Percentiles rank a stretch among this genome's conserved stretches.
Conservation (phyloP, 2,888 invertebrate genomes). For the Epinotia demarniana region DNA sequence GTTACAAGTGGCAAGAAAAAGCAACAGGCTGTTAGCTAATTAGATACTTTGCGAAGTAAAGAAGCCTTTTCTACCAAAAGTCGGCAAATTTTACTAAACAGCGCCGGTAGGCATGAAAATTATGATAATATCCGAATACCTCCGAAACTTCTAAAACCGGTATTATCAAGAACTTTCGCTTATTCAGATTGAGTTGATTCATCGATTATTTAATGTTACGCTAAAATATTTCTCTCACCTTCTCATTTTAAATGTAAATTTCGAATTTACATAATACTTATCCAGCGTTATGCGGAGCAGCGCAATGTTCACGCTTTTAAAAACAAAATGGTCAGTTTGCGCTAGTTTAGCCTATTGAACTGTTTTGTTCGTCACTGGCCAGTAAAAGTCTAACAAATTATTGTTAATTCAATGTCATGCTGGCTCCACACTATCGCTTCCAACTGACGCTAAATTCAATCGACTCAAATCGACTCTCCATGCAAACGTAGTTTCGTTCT, state of each 20-base stretch:
- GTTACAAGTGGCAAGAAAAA: background rate
- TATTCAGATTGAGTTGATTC: conserved; percentile 56
- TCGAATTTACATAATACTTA: conserved; percentile 40
- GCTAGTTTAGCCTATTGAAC: conserved; percentile 9
- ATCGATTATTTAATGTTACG: conserved; percentile 46
- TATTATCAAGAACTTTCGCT: conserved; percentile 58
- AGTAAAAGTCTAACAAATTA: conserved; percentile 2
- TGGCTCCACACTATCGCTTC: background rate
- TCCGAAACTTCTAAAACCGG: conserved; percentile 36
- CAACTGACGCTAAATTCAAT: background rate
- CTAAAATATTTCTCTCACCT: conserved; percentile 42
- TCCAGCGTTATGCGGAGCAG: conserved; percentile 32
- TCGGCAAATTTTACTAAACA: background rate
- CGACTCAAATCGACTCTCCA: background rate
- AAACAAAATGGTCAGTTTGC: conserved; percentile 24
- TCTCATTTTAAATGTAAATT: conserved; percentile 44
- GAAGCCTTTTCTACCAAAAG: background rate
- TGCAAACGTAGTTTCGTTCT: too few species aligned
- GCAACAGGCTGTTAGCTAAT: background rate
- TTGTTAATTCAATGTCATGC: background rate
- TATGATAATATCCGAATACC: conserved; percentile 40
- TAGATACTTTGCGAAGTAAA: background rate
- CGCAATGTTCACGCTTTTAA: conserved; percentile 36
- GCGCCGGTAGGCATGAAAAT: conserved; percentile 42
- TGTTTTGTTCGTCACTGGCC: background rate